A percentile compares a stretch with the other conserved stretches of the same genome.
phyloP scores from a whole-genome alignment of 2,797 vertebrate genomes.

The Antennarius maculatus region DNA sequence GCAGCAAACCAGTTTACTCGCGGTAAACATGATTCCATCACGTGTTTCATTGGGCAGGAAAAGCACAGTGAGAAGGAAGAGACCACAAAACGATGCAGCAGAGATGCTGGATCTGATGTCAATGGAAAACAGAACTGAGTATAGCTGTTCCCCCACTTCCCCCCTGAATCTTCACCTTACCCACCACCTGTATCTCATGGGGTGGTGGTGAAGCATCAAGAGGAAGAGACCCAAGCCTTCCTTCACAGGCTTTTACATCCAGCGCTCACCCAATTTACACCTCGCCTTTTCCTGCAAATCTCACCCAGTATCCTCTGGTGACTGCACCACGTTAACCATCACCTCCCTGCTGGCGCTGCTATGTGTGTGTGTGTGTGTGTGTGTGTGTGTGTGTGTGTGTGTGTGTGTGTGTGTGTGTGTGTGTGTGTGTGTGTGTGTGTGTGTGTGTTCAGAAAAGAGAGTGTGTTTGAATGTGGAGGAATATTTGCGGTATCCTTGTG shows the following conservation, averaged over 20 bases:
- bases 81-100: conserved; percentile 9
- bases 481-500: conserved; percentile 50
- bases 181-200: conserved; percentile 63
- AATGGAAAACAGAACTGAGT: conserved; percentile 23
- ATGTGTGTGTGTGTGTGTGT: conserved; percentile 23
- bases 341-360: conserved; percentile 68
- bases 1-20: conserved; percentile 72
- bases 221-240: conserved; percentile 59
- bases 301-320: conserved; percentile 72
- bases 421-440: conserved; percentile 30
- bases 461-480: not conserved
- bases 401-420: conserved; percentile 27
- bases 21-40: conserved; percentile 53
- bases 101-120: conserved; percentile 23
- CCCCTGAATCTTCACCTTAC: conserved; percentile 46
- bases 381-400: conserved; percentile 24
- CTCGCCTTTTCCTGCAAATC: conserved; percentile 74
- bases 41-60: not conserved
- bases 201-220: conserved; percentile 58
- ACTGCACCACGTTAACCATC: conserved; percentile 74
- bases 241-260: conserved; percentile 74
- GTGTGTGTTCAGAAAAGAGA: conserved; percentile 1
- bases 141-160: conserved; percentile 9
- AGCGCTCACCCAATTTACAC: conserved; percentile 85
- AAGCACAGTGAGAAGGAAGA: no score